Evolutionary conservation across 2,888 invertebrate genomes (phyloP).

Genomic region (Alentia gelatinosa): DNA sequence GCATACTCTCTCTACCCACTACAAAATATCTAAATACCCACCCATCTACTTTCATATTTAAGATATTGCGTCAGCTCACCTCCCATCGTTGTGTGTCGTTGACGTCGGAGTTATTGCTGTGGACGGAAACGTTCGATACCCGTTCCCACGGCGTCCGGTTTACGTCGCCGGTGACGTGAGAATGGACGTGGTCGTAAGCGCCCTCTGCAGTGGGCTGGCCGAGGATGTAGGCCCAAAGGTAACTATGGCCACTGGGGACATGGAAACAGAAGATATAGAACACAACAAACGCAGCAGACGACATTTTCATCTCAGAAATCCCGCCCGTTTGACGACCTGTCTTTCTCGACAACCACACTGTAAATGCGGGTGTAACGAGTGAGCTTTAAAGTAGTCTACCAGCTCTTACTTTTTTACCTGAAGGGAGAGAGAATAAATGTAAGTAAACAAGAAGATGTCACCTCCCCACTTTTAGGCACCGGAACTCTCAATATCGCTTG

Average conservation of each 20-base stretch:
- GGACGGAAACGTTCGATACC: neutral
- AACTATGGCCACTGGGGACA: neutral
- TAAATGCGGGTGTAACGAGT: too few species aligned
- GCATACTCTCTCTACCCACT: too few species aligned
- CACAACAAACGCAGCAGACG: neutral
- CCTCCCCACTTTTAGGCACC: too few species aligned
- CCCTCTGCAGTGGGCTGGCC: neutral
- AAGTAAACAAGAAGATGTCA: neutral
- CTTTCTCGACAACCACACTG: too few species aligned
- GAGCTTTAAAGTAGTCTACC: neutral
- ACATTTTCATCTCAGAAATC: neutral
- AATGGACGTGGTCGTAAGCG: neutral
- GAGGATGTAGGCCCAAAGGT: slow-evolving; percentile 27
- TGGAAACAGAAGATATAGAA: neutral
- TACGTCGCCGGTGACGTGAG: neutral
- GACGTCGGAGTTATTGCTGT: too few species aligned
- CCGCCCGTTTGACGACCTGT: too few species aligned
- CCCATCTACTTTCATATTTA: neutral
- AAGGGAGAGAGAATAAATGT: neutral
- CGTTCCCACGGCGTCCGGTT: neutral
- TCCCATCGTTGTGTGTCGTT: slow-evolving; percentile 17
- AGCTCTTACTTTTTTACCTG: neutral
- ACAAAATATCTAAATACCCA: too few species aligned
- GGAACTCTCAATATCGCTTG: too few species aligned
- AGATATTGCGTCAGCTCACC: neutral